phyloP scores from a whole-genome alignment of 2,797 vertebrate species.

The Epinephelus coioides region DNA sequence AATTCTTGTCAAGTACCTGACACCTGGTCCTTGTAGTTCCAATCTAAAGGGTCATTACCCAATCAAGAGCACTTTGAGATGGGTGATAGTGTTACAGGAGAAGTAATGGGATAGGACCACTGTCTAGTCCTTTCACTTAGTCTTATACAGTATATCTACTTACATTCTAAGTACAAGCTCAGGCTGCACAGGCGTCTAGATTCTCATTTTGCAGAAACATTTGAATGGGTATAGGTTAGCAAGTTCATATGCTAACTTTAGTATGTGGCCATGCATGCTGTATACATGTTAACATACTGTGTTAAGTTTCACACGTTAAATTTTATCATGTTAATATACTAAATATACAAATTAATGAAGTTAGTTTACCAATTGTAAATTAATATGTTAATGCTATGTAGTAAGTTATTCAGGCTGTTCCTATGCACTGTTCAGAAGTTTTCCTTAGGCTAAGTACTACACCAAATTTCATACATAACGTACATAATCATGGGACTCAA shows the following conservation, averaged over 20 bases:
- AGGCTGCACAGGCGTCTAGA: neutral
- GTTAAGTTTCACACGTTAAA: neutral
- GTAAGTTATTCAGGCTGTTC: neutral
- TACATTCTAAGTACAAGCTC: neutral
- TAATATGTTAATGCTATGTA: too few relatives aligned
- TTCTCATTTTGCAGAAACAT: neutral
- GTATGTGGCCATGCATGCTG: too few relatives aligned
- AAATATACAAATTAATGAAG: neutral
- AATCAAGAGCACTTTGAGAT: constrained; percentile 7
- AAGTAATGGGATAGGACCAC: constrained; percentile 13
- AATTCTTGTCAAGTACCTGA: neutral
- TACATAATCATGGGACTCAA: too few relatives aligned
- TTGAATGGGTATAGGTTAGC: neutral
- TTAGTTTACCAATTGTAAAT: neutral
- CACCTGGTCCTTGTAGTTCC: neutral
- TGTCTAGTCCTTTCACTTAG: too few relatives aligned
- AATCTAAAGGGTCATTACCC: constrained; percentile 20
- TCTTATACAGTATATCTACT: neutral
- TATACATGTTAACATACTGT: neutral
- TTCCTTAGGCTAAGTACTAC: too few relatives aligned
- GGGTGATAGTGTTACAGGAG: constrained; percentile 20
- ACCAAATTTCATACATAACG: too few relatives aligned
- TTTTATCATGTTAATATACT: neutral
- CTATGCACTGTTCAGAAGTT: too few relatives aligned
- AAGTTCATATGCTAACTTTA: neutral